Conservation (phyloP, 2,797 vertebrate genomes). For the Pseudochirops corinnae region DNA sequence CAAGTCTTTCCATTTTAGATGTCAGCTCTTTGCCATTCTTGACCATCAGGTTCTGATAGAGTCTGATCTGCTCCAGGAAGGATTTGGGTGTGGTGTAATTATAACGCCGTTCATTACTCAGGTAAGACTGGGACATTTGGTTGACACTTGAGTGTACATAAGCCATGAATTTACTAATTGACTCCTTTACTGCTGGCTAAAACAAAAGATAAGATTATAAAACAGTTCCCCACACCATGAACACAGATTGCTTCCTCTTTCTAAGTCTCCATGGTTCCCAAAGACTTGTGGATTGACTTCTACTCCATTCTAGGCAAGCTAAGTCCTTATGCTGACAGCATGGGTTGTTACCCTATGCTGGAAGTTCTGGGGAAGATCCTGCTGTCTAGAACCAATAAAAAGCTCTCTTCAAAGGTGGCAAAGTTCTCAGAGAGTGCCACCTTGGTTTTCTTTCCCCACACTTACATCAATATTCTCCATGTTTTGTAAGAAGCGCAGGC, state of each 20-base stretch:
- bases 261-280: neutral
- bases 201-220: slow-evolving; percentile 52
- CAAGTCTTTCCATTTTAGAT: slow-evolving; percentile 91
- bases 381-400: neutral
- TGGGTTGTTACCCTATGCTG: neutral
- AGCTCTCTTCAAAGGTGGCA: neutral
- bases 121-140: slow-evolving; percentile 89
- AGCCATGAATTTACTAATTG: slow-evolving; percentile 97
- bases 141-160: slow-evolving; percentile 94
- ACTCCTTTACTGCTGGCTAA: slow-evolving; percentile 89
- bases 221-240: neutral
- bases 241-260: neutral
- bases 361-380: neutral
- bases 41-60: slow-evolving; percentile 91
- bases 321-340: neutral
- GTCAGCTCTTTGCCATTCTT: slow-evolving; percentile 90
- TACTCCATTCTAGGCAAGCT: neutral
- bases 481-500: slow-evolving; percentile 92
- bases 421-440: neutral
- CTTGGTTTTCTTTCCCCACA: neutral
- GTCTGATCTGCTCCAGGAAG: slow-evolving; percentile 96
- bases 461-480: slow-evolving; percentile 90
- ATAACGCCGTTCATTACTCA: slow-evolving; percentile 92
- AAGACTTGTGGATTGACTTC: neutral
- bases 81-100: slow-evolving; percentile 98